Conservation (phyloP, 2,113 vertebrate species). For the Panthera tigris region DNA sequence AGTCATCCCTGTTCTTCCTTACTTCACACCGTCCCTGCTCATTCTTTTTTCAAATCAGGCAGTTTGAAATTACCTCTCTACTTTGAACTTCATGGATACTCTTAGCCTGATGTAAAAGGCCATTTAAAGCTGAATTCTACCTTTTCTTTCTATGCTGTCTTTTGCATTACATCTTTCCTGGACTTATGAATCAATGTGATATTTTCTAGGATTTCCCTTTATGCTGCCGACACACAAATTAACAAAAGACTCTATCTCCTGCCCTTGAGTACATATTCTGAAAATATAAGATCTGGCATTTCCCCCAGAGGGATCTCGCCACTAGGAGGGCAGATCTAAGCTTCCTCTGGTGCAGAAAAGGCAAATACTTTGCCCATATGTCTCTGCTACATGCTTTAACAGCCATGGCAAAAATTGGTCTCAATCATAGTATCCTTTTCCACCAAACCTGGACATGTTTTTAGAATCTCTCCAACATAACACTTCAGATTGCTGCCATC, state of each 20-base stretch:
- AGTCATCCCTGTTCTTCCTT: neutral
- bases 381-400: neutral
- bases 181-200: neutral
- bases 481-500: neutral
- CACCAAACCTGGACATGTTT: neutral
- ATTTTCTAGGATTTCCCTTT: conserved; percentile 7
- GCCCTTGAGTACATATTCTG: neutral
- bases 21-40: neutral
- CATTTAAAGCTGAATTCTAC: neutral
- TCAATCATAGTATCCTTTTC: neutral
- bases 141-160: neutral
- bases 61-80: neutral
- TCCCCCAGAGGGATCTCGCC: neutral
- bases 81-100: neutral
- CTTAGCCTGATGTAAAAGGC: neutral
- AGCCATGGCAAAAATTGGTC: neutral
- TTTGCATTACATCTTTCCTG: neutral
- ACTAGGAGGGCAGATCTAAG: neutral
- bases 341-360: neutral
- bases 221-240: neutral
- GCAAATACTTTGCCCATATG: neutral
- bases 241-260: neutral
- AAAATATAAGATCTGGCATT: neutral
- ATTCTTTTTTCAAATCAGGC: neutral
- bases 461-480: neutral